Conservation (phyloP, 1,140 invertebrate genomes). For the Leucophenga varia region DNA sequence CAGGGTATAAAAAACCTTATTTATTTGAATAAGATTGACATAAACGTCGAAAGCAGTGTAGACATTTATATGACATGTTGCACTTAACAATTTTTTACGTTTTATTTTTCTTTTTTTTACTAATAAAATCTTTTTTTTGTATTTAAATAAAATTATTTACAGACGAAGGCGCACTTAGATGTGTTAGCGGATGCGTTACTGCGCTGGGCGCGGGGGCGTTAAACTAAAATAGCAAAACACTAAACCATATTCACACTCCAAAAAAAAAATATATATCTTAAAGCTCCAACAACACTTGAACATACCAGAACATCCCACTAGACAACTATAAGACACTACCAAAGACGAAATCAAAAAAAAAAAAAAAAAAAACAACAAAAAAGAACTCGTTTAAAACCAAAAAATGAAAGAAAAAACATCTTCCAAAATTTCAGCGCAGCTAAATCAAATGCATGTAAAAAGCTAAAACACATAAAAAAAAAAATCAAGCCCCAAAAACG, state of each 20-base stretch:
- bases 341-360: conserved; percentile 16
- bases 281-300: conserved; percentile 31
- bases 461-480: too few species aligned
- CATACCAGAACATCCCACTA: conserved; percentile 13
- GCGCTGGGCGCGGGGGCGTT: conserved; percentile 88
- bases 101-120: conserved; percentile 22
- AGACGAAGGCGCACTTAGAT: conserved; percentile 94
- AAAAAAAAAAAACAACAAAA: conserved; percentile 12
- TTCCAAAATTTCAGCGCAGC: too few species aligned
- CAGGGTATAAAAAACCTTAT: too few species aligned
- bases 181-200: conserved; percentile 88
- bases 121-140: too few species aligned
- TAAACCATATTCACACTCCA: conserved; percentile 17
- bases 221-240: conserved; percentile 40
- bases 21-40: too few species aligned
- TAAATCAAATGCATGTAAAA: too few species aligned
- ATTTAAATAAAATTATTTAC: too few species aligned
- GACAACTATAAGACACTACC: conserved; percentile 12
- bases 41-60: too few species aligned
- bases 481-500: too few species aligned
- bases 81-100: not conserved
- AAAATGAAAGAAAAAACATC: conserved; percentile 14
- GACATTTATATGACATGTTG: too few species aligned
- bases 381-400: conserved; percentile 1
- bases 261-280: conserved; percentile 22